Evolutionary conservation across 2,888 invertebrate genomes (phyloP), one percentile per base, ranked within the genome.

Genomic region (Sinotaia quadrata): DNA sequence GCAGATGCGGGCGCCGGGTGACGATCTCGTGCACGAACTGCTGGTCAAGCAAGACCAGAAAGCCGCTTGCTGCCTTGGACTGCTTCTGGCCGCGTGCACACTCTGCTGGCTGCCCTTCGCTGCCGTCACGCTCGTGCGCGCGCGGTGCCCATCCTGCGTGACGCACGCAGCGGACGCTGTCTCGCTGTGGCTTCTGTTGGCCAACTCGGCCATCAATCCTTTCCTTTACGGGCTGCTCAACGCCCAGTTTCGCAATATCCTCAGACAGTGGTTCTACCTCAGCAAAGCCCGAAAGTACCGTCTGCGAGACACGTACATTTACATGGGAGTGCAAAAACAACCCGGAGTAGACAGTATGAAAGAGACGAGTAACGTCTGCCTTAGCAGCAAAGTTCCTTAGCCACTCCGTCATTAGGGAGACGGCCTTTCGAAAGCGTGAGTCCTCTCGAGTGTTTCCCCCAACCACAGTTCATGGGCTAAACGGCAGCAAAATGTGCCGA

Each of bases 101-200:
- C 37, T 83, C 0, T 84, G 82, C 60, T 83, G 83, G 82, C 77
- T 81, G 29, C 84, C 84, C 4, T 75, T 77, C 24, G 77, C 75
- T 24, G 63, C 81, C 8, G 74, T 79, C 59, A 73, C 76, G 21
- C 75, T 83, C 2, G 52, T 83, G 8, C 69, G 73, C 34, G 72
- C 81, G 8, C 69, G 74, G 57, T 76, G 75, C 47, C 71, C 67
- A 3, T 47, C 56, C n/a, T 60, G 51, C 33, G 62, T 82, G 29
- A 79, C 81, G 5, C 56, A 67, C 8, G 72, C 77, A 69, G 41
- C 74, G 4, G 57, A 75, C 7, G 71, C 74, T 24, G 47, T 79
- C 31, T 67, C 77, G 0, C 75, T 74, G 33, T 82, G 82, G 79
- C 61, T 83, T 15, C 66, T 79, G 41, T 73, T 81, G 10, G 63